Conservation (phyloP, 2,797 vertebrate genomes). For the Perdix hodgsoniae region DNA sequence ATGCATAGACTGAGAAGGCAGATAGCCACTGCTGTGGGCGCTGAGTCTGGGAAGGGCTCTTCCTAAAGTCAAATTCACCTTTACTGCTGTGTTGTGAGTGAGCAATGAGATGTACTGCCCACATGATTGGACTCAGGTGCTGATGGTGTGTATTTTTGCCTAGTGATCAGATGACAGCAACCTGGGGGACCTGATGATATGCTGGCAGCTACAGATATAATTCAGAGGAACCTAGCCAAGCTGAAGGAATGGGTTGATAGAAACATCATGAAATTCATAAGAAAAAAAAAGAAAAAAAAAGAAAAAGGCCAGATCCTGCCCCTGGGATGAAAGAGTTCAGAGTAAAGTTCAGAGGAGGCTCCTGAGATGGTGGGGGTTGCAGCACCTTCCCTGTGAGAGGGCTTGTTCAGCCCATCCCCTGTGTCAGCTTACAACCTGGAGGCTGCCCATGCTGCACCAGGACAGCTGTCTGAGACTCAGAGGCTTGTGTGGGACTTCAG, state of each 20-base stretch:
- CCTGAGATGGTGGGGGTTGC: neutral
- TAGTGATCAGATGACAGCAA: neutral
- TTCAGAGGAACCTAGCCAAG: neutral
- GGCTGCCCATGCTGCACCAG: neutral
- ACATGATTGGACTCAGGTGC: neutral
- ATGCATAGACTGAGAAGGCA: neutral
- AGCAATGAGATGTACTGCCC: rapidly evolving
- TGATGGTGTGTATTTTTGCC: neutral
- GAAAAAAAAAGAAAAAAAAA: neutral
- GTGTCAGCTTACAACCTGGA: neutral
- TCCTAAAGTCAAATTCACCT: neutral
- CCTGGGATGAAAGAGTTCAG: too few species aligned
- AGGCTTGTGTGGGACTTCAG: neutral
- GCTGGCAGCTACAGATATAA: neutral
- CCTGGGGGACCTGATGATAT: neutral
- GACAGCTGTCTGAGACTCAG: neutral
- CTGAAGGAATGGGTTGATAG: neutral
- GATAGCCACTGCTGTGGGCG: neutral
- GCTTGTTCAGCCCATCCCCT: neutral
- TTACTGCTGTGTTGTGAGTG: neutral
- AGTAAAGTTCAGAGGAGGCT: neutral
- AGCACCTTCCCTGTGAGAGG: neutral
- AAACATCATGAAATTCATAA: neutral
- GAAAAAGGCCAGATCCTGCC: neutral
- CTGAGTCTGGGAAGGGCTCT: neutral